A percentile compares a stretch with the other conserved stretches of the same genome.
These are phyloP conservation scores for Rhombomys opimus DNA, from an alignment of 2,113 vertebrate genomes.

Conservation along the genomic window DNA sequence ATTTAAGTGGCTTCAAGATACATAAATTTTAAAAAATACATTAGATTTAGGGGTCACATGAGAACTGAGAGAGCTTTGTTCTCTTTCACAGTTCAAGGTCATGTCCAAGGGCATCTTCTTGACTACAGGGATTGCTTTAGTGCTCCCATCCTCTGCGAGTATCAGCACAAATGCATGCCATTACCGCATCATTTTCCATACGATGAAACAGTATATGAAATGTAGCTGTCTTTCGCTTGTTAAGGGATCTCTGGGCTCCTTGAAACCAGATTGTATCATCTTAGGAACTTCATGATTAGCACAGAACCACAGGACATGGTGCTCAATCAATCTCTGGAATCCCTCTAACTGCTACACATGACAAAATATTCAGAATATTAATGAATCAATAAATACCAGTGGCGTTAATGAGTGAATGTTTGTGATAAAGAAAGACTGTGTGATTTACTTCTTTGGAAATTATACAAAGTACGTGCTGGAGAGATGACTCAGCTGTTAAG, in stretches of 20 bases:
- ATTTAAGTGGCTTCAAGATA: not conserved
- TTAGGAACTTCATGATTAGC: not conserved
- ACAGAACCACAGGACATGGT: not conserved
- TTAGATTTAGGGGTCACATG: not conserved
- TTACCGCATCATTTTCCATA: not conserved
- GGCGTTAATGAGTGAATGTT: not conserved
- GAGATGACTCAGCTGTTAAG: not conserved
- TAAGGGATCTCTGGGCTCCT: not conserved
- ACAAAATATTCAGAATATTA: not conserved
- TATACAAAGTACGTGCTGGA: not conserved
- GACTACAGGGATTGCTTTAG: not conserved
- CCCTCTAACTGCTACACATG: not conserved
- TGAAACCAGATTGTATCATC: not conserved
- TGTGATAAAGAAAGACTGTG: not conserved
- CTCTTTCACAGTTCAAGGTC: not conserved
- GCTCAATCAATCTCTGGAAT: not conserved
- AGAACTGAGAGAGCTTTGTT: not conserved
- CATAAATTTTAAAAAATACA: not conserved
- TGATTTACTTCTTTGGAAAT: not conserved
- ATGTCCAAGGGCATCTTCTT: not conserved
- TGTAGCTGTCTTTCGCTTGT: not conserved
- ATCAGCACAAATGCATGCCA: not conserved
- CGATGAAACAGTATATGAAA: not conserved
- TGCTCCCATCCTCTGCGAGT: not conserved
- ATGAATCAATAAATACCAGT: slow-evolving; percentile 4